Conservation (phyloP, 2,888 invertebrate species). For the Muscina levida region DNA sequence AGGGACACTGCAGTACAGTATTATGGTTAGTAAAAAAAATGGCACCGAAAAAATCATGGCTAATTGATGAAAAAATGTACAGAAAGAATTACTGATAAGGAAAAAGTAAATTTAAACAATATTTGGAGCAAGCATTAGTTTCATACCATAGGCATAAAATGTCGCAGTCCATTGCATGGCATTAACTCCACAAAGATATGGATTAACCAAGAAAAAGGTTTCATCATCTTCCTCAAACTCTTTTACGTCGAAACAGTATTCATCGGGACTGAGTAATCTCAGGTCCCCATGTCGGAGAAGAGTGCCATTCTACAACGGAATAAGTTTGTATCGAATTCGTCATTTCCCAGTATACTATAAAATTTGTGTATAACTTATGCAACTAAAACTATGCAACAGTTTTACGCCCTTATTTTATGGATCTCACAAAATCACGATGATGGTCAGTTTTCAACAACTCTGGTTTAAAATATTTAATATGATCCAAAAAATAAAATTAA, state of each 20-base stretch:
- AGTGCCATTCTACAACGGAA: neutral
- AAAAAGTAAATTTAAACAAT: neutral
- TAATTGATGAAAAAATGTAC: no score
- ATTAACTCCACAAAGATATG: constrained; percentile 34
- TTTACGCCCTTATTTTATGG: no score
- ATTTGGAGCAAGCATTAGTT: neutral
- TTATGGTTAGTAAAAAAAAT: constrained; percentile 42
- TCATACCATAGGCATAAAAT: constrained; percentile 44
- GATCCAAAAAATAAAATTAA: no score
- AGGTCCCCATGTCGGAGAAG: constrained; percentile 30
- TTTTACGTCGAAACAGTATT: constrained; percentile 50
- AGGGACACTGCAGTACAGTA: constrained; percentile 27
- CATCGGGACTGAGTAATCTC: constrained; percentile 15
- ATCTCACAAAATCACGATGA: no score
- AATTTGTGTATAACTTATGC: no score
- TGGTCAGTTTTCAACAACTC: no score
- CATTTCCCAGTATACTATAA: neutral
- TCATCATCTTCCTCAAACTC: neutral
- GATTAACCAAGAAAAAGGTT: constrained; percentile 36
- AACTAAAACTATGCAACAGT: no score
- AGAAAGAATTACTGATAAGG: neutral
- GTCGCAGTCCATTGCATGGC: constrained; percentile 20
- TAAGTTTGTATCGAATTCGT: neutral
- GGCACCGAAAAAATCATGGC: constrained; percentile 51
- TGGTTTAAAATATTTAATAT: no score